Evolutionary conservation across 92 coral and sea anemone genomes (phyloP).

Genomic region (Chrysogorgia sp.): DNA sequence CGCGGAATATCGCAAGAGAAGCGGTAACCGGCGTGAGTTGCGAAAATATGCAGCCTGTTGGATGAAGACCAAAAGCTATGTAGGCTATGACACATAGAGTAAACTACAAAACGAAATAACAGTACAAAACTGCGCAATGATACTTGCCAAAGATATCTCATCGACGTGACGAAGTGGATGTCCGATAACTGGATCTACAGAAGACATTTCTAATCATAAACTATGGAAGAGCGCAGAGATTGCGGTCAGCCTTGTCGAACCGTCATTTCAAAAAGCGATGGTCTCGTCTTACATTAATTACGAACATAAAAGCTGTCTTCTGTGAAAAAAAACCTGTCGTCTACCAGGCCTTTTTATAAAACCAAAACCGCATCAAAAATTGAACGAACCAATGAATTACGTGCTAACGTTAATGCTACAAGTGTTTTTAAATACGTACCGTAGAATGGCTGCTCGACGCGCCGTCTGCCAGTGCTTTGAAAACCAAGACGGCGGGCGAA

Average conservation of each 20-base stretch:
- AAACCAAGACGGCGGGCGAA: background rate
- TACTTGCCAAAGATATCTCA: too few species aligned
- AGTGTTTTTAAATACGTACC: slow-evolving; percentile 3
- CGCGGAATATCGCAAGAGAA: too few species aligned
- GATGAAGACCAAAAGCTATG: too few species aligned
- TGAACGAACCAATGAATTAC: background rate
- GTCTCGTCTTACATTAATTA: slow-evolving; percentile 24
- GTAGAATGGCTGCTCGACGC: background rate
- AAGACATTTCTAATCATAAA: too few species aligned
- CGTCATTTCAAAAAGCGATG: background rate
- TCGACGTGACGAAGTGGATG: too few species aligned
- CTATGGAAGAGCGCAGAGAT: too few species aligned
- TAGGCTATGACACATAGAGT: too few species aligned
- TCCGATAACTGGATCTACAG: too few species aligned
- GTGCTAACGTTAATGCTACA: background rate
- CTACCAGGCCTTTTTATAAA: background rate
- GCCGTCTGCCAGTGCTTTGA: background rate
- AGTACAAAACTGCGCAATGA: too few species aligned
- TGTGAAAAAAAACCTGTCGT: slow-evolving; percentile 9
- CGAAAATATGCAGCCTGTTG: too few species aligned
- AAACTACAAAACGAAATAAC: too few species aligned
- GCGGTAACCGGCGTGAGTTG: too few species aligned
- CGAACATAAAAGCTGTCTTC: background rate
- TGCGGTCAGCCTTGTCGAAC: background rate
- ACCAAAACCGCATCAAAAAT: background rate